phyloP scores from a whole-genome alignment of 2,888 invertebrate species.

The Cataglyphis albicans region DNA sequence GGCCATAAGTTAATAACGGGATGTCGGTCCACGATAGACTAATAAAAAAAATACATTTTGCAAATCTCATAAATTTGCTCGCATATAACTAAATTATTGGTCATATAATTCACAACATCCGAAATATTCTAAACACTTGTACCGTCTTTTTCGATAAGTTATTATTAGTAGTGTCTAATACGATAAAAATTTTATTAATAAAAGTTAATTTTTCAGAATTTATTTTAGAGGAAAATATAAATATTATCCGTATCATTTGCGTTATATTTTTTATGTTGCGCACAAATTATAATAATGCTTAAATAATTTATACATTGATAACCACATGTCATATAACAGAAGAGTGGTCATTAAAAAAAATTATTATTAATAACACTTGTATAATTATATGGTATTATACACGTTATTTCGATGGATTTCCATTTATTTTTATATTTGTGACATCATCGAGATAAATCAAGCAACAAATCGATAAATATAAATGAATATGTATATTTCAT shows the following conservation, averaged over 20 bases:
- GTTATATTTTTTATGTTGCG: not conserved
- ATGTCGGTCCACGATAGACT: not conserved
- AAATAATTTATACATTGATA: slow-evolving; percentile 1
- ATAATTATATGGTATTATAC: not conserved
- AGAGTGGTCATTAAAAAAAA: not conserved
- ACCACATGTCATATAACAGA: not conserved
- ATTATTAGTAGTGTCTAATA: not conserved
- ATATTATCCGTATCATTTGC: not conserved
- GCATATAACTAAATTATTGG: not conserved
- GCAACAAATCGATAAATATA: not conserved
- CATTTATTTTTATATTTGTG: not conserved
- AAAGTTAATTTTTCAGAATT: not conserved
- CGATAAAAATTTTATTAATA: not conserved
- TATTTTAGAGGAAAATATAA: not conserved
- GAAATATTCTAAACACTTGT: not conserved
- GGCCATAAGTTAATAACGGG: not conserved
- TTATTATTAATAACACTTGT: not conserved
- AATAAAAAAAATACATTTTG: not conserved
- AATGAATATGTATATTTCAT: not conserved
- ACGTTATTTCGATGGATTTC: not conserved
- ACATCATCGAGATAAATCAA: not conserved
- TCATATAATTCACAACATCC: not conserved
- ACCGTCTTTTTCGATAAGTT: not conserved
- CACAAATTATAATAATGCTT: not conserved
- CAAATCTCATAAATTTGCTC: slow-evolving; percentile 7